These are phyloP conservation scores for Brachionus sp. DNA, from an alignment of 1,140 invertebrate species.

Conservation along the genomic window DNA sequence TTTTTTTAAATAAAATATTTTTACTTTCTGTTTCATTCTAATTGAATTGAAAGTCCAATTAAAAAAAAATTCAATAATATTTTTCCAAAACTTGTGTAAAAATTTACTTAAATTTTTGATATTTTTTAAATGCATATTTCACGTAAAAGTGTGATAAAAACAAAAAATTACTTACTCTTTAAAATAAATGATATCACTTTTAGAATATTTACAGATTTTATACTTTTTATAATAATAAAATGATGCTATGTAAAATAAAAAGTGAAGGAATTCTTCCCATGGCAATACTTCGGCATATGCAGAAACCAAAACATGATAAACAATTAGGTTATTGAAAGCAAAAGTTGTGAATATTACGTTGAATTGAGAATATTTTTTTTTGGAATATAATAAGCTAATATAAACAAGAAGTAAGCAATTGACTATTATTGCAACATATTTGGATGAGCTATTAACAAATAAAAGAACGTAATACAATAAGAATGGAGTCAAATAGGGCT, in stretches of 20 bases:
- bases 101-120: neutral
- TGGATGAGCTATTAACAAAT: neutral
- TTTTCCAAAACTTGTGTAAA: too few species aligned
- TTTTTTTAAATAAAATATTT: too few species aligned
- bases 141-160: too few species aligned
- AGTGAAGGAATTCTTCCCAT: constrained; percentile 23
- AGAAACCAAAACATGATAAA: constrained; percentile 11
- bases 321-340: neutral
- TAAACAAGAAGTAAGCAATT: neutral
- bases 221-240: constrained; percentile 4
- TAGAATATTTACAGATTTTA: neutral
- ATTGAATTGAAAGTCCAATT: too few species aligned
- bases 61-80: too few species aligned
- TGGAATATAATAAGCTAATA: neutral
- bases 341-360: neutral
- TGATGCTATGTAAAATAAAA: constrained; percentile 17
- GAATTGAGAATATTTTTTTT: neutral
- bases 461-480: neutral
- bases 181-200: neutral
- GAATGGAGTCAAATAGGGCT: neutral
- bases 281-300: constrained; percentile 32
- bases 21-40: too few species aligned
- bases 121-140: neutral
- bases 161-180: neutral
- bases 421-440: neutral